These are phyloP conservation scores for Xylocopa sonorina DNA, from an alignment of 1,140 invertebrate genomes.

Conservation along the genomic window DNA sequence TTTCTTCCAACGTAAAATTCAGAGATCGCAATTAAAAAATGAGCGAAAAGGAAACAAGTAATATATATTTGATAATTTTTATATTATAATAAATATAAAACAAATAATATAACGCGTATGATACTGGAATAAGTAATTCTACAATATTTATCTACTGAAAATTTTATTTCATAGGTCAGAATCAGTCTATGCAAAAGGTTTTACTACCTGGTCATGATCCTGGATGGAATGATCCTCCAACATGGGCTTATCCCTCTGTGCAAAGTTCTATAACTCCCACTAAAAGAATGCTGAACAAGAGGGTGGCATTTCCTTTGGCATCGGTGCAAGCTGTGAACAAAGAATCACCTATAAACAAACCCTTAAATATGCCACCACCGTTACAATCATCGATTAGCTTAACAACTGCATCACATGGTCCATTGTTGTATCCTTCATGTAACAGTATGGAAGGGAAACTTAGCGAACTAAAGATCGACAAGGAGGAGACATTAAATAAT, in stretches of 20 bases:
- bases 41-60: constrained; percentile 25
- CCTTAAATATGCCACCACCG: constrained; percentile 62
- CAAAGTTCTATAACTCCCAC: constrained; percentile 60
- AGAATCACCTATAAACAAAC: constrained; percentile 20
- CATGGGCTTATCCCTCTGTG: constrained; percentile 72
- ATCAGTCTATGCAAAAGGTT: constrained; percentile 73
- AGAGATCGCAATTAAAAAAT: not conserved
- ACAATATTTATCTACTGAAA: not conserved
- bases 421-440: constrained; percentile 54
- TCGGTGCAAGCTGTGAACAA: constrained; percentile 47
- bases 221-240: constrained; percentile 83
- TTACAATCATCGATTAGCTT: constrained; percentile 29
- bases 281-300: constrained; percentile 78
- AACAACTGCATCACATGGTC: constrained; percentile 66
- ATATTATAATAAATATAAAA: not conserved
- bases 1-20: not conserved
- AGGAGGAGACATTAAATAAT: constrained; percentile 67
- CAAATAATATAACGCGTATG: not conserved
- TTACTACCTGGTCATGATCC: constrained; percentile 75
- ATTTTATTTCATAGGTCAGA: constrained; percentile 27
- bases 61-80: constrained; percentile 1
- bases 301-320: constrained; percentile 80
- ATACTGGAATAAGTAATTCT: not conserved
- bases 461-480: constrained; percentile 55
- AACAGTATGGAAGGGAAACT: not conserved